Percentiles rank a stretch among this genome's conserved stretches.
phyloP scores from a whole-genome alignment of 2,888 invertebrate genomes.

The Tenthredo distinguenda region DNA sequence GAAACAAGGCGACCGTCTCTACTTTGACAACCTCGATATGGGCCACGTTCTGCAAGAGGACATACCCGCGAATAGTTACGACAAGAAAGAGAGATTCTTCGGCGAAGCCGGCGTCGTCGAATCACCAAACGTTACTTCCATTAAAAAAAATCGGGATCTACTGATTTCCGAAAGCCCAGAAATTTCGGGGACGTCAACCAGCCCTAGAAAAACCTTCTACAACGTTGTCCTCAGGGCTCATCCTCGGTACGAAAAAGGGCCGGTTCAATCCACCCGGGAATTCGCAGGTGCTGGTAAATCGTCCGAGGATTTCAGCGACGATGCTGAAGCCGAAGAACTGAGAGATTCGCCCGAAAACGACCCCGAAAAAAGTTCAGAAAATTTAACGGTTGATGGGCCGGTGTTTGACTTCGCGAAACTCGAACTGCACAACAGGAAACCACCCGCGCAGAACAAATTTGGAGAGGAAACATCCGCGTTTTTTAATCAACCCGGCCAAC shows the following conservation, averaged over 20 bases:
- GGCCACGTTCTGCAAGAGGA: background rate
- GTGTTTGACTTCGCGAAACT: constrained; percentile 39
- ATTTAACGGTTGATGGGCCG: constrained; percentile 10
- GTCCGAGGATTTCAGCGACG: background rate
- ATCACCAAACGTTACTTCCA: background rate
- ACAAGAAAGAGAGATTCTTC: background rate
- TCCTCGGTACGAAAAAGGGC: constrained; percentile 34
- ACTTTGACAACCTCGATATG: background rate
- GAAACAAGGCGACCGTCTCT: background rate
- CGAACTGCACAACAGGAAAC: constrained; percentile 10
- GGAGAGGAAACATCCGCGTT: background rate
- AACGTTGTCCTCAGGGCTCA: constrained; percentile 40
- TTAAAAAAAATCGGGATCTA: background rate
- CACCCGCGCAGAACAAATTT: background rate
- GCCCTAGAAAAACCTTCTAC: constrained; percentile 1
- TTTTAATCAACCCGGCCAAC: background rate
- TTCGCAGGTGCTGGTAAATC: background rate
- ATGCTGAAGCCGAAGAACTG: background rate
- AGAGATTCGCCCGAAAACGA: background rate
- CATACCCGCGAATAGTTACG: background rate
- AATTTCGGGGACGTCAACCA: background rate
- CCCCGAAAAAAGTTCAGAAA: background rate
- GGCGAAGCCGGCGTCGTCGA: background rate
- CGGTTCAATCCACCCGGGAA: background rate
- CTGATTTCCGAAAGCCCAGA: background rate